Base-by-base conservation (phyloP, 2,113 vertebrate genomes). In the Cyphomyrus plagiostoma region DNA sequence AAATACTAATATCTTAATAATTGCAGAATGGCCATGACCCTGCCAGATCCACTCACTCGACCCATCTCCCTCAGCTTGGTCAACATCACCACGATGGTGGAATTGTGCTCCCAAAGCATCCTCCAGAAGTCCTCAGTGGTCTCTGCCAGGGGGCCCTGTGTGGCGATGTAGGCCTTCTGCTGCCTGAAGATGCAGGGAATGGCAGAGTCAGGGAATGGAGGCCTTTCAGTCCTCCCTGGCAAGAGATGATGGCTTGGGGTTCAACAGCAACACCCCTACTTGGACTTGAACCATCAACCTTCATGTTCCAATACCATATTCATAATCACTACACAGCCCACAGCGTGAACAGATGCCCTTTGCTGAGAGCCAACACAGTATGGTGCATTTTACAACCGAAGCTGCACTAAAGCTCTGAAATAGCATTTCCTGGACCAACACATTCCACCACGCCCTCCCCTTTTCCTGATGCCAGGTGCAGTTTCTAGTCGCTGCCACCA, bases 121-220 rank as follows among this genome's bases (percentile, higher is more conserved):
- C 98, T 97, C 98, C 98, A 99, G 96, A 99, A 98, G 95, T 99
- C 98, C 94, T 99, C 98, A 0, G 98, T 98, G 93, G 98, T 99
- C 95, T 99, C 97, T 0, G 98, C 96, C 93, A 99, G 93, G 0
- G 98, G 98, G 90, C 98, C 98, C 95, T 99, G 98, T 0, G 98
- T 98, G 91, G 97, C 98, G 26, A 99, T 98, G 95, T 99, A 99
- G 19, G 98, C 98, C 95, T 97, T 98, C 94, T 99, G 98, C 92
- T 98, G 98, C 95, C 98, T 99, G 96, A 10, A 21, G 49, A 74
- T 5, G 86, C 21, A 86, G 30, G 74, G 39, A 62, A 66, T 11
- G 3, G 9, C 46, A 52, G 17, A 52, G 53, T 87, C 42, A 86
- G 45, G 15, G 49, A 13, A 35, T n/a, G 50, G 49, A 35, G 26